Conservation (phyloP, 2,888 invertebrate genomes). For the Lordiphosa fenestrarum region DNA sequence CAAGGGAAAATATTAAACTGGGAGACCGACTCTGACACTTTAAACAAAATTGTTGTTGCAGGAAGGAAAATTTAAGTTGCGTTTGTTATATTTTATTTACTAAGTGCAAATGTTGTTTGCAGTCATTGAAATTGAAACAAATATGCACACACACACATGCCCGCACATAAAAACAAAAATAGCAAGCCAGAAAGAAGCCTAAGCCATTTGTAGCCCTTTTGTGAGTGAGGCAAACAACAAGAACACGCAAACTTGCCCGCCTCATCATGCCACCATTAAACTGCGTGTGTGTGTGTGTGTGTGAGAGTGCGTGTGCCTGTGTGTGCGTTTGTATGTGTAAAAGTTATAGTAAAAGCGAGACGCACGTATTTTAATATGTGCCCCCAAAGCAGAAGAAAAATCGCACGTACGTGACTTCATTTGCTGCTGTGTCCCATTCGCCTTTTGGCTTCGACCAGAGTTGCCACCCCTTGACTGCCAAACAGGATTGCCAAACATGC, state of each 20-base stretch:
- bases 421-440: constrained; percentile 57
- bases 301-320: constrained; percentile 7
- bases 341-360: constrained; percentile 75
- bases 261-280: constrained; percentile 76
- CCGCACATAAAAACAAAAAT: constrained; percentile 30
- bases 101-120: constrained; percentile 76
- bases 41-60: constrained; percentile 7
- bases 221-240: constrained; percentile 60
- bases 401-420: constrained; percentile 79
- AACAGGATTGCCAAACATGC: constrained; percentile 17
- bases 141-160: constrained; percentile 38
- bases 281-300: constrained; percentile 43
- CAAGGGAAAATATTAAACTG: constrained; percentile 32
- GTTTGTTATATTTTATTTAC: constrained; percentile 73
- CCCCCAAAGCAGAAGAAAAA: constrained; percentile 78
- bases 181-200: constrained; percentile 50
- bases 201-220: constrained; percentile 75
- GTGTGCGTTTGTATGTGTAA: constrained; percentile 32
- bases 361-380: constrained; percentile 79
- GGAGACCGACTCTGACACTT: constrained; percentile 15
- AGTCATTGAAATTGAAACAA: constrained; percentile 75
- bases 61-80: constrained; percentile 48
- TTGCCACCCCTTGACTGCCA: constrained; percentile 30
- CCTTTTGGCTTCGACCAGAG: constrained; percentile 31
- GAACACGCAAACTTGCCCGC: constrained; percentile 62